These are phyloP conservation scores for Todiramphus chloris DNA, from an alignment of 2,113 vertebrate species.

Conservation along the genomic window DNA sequence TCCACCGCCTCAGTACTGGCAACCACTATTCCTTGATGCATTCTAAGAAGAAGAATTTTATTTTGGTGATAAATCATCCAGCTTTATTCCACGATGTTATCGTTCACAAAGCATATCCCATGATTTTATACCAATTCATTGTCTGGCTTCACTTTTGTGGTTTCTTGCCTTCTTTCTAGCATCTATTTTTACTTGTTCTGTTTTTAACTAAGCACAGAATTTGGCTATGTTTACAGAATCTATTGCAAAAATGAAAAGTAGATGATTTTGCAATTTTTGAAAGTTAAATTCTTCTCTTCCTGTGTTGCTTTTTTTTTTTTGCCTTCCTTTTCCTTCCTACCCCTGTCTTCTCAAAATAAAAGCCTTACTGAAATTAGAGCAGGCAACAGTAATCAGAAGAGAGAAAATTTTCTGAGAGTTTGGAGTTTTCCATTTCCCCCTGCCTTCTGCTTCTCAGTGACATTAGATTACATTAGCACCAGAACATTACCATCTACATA, in stretches of 20 bases:
- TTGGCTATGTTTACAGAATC: background rate
- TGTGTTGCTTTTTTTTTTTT: background rate
- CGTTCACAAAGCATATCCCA: background rate
- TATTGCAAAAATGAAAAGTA: constrained; percentile 5
- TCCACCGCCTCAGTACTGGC: background rate
- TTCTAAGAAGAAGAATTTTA: background rate
- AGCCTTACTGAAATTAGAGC: background rate
- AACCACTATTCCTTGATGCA: background rate
- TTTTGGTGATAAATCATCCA: background rate
- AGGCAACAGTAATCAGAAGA: background rate
- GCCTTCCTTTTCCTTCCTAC: background rate
- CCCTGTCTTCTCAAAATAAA: background rate
- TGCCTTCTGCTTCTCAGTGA: background rate
- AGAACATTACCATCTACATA: background rate
- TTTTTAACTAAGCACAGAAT: constrained; percentile 18
- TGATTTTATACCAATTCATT: background rate
- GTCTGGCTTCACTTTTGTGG: background rate
- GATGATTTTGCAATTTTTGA: background rate
- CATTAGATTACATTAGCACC: background rate
- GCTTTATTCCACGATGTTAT: background rate
- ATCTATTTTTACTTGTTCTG: constrained; percentile 22
- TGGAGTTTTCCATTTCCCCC: background rate
- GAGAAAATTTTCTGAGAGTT: background rate
- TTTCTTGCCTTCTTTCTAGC: constrained; percentile 7
- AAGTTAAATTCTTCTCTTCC: background rate